Base-by-base conservation (phyloP, 1,140 invertebrate species). In the Ceratina australensis region DNA sequence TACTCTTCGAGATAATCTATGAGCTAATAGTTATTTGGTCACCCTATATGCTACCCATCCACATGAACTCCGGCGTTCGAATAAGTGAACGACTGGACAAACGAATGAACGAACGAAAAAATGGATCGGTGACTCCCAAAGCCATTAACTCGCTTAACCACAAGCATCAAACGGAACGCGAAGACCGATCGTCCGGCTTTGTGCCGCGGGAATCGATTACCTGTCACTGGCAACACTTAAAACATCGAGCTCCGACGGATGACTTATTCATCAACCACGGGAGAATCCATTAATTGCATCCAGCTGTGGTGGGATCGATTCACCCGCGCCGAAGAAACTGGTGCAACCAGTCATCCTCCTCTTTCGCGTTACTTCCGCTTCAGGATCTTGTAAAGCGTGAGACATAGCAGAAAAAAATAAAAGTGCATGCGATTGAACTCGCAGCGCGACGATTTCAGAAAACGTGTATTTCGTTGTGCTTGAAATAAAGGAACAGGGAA, bases 131-230 rank as follows among this genome's bases (percentile, higher is more conserved):
- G 76, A 79, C 61, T 83, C 65, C 68, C 77, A 83, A 83, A 83
- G 75, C 80, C 65, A 68, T 72, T 82, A 83, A 83, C 81, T 72
- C 71, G 71, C 79, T 83, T 79, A 83, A 64, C 65, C 76, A 49
- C 64, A 68, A 59, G 79, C 72, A 82, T 79, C 80, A 83, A 83
- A 83, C 76, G 78, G 71, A 83, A 78, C 80, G 60, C 47, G 80
- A 82, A 74, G 52, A 72, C 75, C 59, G 80, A 79, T 83, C 80
- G 66, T 71, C 69, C 69, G 52, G 75, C 80, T 83, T 82, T 83
- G 69, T 79, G 68, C 22, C 57, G 20, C 18, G 20, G 18, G 66
- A 68, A 83, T 82, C 81, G 69, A 82, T 82, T 64, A 59, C 20
- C 65, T 68, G 81, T 73, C 80, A 78, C 66, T 47, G 69, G 24